Evolutionary conservation across 2,797 vertebrate species (phyloP).

Genomic region (Platyrinchus mystaceus): DNA sequence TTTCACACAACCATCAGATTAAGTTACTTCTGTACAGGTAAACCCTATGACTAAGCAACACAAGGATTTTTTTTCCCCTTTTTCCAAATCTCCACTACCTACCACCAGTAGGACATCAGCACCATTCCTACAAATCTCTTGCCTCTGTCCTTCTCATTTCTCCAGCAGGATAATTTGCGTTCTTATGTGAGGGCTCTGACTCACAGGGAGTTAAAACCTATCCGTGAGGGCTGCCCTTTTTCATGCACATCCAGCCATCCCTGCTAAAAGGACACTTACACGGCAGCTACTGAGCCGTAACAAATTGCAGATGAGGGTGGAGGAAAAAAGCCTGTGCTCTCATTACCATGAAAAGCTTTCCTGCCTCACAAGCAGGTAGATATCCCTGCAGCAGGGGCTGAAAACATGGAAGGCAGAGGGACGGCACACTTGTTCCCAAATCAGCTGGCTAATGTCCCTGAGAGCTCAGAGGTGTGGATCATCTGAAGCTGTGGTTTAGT

Average conservation of each 20-base stretch:
- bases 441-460: not conserved
- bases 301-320: not conserved
- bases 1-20: not conserved
- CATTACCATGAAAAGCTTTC: not conserved
- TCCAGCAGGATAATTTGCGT: not conserved
- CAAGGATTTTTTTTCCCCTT: not conserved
- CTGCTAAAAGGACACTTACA: not conserved
- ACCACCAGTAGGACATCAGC: fast-evolving
- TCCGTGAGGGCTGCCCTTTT: not conserved
- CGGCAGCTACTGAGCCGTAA: conserved; percentile 14
- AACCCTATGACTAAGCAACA: not conserved
- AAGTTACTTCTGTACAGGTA: not conserved
- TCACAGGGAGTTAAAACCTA: conserved; percentile 3
- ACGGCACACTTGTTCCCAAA: not conserved
- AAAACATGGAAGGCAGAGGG: not conserved
- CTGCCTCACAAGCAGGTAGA: not conserved
- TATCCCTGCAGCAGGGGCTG: not conserved
- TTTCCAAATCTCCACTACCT: not conserved
- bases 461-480: not conserved
- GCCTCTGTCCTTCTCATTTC: not conserved
- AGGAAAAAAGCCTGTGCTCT: not conserved
- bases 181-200: fast-evolving
- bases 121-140: not conserved
- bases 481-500: not conserved
- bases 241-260: not conserved